These are phyloP conservation scores for Phenacoccus solenopsis DNA, from an alignment of 1,140 invertebrate species.

Conservation along the genomic window DNA sequence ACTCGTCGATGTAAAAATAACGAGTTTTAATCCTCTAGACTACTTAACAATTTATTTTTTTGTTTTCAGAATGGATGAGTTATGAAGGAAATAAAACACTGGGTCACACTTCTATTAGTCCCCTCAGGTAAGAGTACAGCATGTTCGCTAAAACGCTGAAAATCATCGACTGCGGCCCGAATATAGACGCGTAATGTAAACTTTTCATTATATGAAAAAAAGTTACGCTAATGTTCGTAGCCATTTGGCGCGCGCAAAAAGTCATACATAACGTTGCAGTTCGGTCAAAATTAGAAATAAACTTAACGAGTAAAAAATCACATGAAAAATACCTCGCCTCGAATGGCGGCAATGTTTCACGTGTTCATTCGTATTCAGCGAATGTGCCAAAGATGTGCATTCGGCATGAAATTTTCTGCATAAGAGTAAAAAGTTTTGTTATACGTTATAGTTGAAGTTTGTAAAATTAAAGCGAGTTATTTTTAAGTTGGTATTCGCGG, in stretches of 20 bases:
- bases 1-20: neutral
- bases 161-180: too few relatives aligned
- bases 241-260: too few relatives aligned
- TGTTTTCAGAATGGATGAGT: constrained; percentile 14
- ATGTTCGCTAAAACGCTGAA: too few relatives aligned
- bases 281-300: too few relatives aligned
- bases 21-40: neutral
- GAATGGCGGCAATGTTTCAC: neutral
- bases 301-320: neutral
- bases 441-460: neutral
- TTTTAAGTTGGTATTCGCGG: neutral
- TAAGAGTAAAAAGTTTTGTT: neutral
- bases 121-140: constrained; percentile 7
- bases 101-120: neutral
- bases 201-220: too few relatives aligned
- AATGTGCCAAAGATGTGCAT: neutral
- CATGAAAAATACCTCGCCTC: neutral
- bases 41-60: neutral
- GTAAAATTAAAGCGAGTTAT: neutral
- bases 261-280: too few relatives aligned
- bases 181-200: too few relatives aligned
- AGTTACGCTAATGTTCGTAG: too few relatives aligned
- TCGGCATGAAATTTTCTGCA: neutral
- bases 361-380: neutral
- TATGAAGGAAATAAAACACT: constrained; percentile 13